Conservation (phyloP, 92 coral and sea anemone species). For the Parazoanthus darwini region DNA sequence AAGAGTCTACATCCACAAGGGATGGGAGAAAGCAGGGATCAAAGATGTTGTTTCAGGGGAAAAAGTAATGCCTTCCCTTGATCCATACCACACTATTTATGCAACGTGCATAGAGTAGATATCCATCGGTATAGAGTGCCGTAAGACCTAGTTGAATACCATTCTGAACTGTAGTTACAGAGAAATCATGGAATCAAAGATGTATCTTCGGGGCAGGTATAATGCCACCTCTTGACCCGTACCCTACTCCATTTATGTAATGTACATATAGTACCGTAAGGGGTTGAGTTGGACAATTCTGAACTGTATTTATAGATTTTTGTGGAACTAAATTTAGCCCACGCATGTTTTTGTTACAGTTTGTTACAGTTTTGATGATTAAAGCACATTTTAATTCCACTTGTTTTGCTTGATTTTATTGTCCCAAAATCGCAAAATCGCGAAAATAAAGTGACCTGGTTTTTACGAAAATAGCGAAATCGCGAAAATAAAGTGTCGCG, state of each 20-base stretch:
- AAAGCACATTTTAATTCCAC: slow-evolving; percentile 3
- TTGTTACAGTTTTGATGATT: slow-evolving; percentile 2
- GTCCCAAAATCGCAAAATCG: neutral
- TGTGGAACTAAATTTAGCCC: slow-evolving; percentile 5
- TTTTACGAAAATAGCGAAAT: neutral
- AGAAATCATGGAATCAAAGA: slow-evolving; percentile 12
- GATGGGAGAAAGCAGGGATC: too few species aligned
- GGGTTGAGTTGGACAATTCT: slow-evolving; percentile 16
- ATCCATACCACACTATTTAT: slow-evolving; percentile 9
- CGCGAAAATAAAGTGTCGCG: too few species aligned
- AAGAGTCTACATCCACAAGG: too few species aligned
- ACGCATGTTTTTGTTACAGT: slow-evolving; percentile 4
- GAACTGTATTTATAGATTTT: slow-evolving; percentile 2
- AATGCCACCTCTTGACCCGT: slow-evolving; percentile 21
- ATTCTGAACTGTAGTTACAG: slow-evolving; percentile 21
- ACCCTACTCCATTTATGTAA: slow-evolving; percentile 18
- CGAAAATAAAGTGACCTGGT: neutral
- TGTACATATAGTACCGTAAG: slow-evolving; percentile 10
- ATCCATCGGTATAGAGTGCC: slow-evolving; percentile 24
- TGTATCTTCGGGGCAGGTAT: slow-evolving; percentile 25
- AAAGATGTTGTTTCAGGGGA: slow-evolving; percentile 1
- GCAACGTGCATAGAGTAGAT: neutral
- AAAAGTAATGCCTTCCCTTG: slow-evolving; percentile 18
- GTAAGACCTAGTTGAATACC: slow-evolving; percentile 19
- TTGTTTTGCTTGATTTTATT: neutral